These are phyloP conservation scores for Cladopsammia gracilis DNA, from an alignment of 64 coral and sea anemone species.

Conservation along the genomic window DNA sequence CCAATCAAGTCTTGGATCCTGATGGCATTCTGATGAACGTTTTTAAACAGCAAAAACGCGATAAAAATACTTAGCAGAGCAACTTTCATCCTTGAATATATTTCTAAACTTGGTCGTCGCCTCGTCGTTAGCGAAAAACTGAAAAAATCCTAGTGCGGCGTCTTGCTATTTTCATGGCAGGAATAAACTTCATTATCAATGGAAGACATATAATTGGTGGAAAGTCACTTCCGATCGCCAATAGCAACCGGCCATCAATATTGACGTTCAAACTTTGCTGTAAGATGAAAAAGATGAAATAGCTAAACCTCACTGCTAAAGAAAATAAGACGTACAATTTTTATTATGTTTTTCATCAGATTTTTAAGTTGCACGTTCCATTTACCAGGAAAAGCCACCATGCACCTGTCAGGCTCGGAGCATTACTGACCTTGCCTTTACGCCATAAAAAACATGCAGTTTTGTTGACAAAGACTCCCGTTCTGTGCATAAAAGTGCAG, in stretches of 20 bases:
- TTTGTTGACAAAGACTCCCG: neutral
- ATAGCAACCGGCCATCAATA: too few relatives aligned
- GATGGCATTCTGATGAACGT: neutral
- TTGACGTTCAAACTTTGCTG: too few relatives aligned
- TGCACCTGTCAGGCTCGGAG: too few relatives aligned
- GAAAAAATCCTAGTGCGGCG: neutral
- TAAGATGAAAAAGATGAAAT: too few relatives aligned
- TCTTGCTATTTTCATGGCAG: neutral
- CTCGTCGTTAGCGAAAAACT: neutral
- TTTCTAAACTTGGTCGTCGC: neutral
- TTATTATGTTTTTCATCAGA: too few relatives aligned
- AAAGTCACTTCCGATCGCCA: neutral
- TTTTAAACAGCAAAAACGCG: neutral
- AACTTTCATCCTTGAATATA: neutral
- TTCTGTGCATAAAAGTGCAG: neutral
- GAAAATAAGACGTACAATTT: too few relatives aligned
- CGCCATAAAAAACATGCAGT: too few relatives aligned
- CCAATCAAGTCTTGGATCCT: neutral
- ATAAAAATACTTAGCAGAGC: neutral
- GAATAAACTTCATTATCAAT: neutral
- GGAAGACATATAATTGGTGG: constrained; percentile 21
- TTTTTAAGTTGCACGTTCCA: too few relatives aligned
- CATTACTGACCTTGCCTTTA: too few relatives aligned
- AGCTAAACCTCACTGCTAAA: too few relatives aligned
- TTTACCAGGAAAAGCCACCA: too few relatives aligned